phyloP scores from a whole-genome alignment of 2,888 invertebrate genomes.

The Serrognathus titanus region DNA sequence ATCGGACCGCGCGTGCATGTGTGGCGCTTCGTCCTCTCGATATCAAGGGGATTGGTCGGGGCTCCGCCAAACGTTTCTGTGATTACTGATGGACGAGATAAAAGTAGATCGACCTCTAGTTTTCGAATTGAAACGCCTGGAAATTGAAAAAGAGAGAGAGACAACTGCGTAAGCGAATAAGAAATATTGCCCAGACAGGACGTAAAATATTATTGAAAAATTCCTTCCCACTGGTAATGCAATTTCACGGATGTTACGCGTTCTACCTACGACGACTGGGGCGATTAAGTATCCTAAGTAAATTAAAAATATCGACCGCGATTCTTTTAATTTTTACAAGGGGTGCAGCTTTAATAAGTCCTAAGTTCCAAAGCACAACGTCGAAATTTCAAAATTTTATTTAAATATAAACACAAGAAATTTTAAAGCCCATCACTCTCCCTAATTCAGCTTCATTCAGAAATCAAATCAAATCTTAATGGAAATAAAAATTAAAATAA shows the following conservation, averaged over 20 bases:
- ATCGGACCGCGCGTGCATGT: slow-evolving; percentile 18
- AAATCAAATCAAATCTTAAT: no score
- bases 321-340: background rate
- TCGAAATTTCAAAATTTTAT: no score
- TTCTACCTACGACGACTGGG: slow-evolving; percentile 28
- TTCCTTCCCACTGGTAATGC: slow-evolving; percentile 38
- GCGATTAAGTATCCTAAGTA: slow-evolving; percentile 41
- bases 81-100: slow-evolving; percentile 45
- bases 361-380: no score
- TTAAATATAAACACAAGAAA: no score
- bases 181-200: slow-evolving; percentile 38
- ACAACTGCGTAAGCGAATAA: slow-evolving; percentile 33
- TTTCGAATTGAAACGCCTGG: slow-evolving; percentile 43
- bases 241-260: slow-evolving; percentile 44
- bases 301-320: slow-evolving; percentile 40
- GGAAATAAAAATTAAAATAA: no score
- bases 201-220: slow-evolving; percentile 44
- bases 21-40: slow-evolving; percentile 24
- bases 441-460: no score
- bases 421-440: no score
- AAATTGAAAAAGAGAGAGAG: slow-evolving; percentile 41
- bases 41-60: slow-evolving; percentile 30
- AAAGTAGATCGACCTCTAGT: slow-evolving; percentile 42
- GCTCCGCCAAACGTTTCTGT: slow-evolving; percentile 35
- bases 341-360: background rate